These are phyloP conservation scores for Strigops habroptila DNA, from an alignment of 2,113 vertebrate species.

Conservation along the genomic window DNA sequence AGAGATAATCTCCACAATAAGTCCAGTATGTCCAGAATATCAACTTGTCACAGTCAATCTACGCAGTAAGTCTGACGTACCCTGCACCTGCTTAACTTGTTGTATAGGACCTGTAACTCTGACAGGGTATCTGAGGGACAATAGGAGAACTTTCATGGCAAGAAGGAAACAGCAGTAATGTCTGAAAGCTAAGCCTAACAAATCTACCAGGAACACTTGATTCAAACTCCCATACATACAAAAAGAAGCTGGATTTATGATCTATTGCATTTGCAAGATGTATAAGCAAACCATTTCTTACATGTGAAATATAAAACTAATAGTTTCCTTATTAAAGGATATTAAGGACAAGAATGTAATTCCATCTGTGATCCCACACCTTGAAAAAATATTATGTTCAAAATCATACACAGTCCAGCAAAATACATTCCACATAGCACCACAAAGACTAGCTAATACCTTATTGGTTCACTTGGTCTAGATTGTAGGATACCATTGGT, in stretches of 20 bases:
- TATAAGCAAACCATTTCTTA: neutral
- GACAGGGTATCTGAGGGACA: neutral
- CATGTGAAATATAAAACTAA: neutral
- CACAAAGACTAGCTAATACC: neutral
- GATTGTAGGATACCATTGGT: rapidly evolving
- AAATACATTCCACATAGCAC: neutral
- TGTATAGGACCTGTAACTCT: neutral
- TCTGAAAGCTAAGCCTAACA: neutral
- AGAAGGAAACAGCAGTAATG: neutral
- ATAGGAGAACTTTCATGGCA: neutral
- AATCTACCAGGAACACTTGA: neutral
- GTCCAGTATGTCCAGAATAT: neutral
- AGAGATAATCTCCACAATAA: neutral
- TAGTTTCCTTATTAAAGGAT: neutral
- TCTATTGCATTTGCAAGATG: neutral
- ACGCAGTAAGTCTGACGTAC: rapidly evolving
- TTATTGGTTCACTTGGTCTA: neutral
- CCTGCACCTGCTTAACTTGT: rapidly evolving
- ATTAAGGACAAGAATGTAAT: neutral
- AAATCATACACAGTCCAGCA: neutral
- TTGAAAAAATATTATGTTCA: neutral
- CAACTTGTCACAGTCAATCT: neutral
- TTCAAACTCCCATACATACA: neutral
- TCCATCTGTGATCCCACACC: neutral
- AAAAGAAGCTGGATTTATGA: neutral